These are phyloP conservation scores for Tromatobia lineatoria DNA, from an alignment of 2,888 invertebrate genomes.

Conservation along the genomic window DNA sequence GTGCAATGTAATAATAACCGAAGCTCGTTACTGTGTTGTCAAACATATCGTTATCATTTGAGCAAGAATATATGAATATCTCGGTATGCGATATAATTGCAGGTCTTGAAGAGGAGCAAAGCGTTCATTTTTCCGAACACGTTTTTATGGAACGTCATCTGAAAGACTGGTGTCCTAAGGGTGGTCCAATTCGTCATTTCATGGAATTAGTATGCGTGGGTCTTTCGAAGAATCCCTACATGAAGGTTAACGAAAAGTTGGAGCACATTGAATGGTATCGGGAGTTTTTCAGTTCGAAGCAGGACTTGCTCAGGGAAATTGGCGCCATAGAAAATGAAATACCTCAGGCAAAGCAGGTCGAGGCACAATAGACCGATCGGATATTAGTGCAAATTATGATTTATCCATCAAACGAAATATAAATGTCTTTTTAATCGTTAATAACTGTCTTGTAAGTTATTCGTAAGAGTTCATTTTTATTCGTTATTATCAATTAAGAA, in stretches of 20 bases:
- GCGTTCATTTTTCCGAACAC: slow-evolving; percentile 96
- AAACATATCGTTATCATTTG: background rate
- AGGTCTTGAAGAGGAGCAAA: slow-evolving; percentile 90
- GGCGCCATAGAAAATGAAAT: slow-evolving; percentile 86
- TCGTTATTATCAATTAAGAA: no score
- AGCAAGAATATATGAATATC: background rate
- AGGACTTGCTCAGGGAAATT: slow-evolving; percentile 89
- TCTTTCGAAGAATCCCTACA: slow-evolving; percentile 96
- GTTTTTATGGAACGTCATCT: slow-evolving; percentile 96
- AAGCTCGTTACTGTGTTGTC: background rate
- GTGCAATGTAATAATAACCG: background rate
- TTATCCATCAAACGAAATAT: slow-evolving; percentile 4
- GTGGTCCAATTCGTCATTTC: slow-evolving; percentile 97
- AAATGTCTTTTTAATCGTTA: slow-evolving; percentile 1
- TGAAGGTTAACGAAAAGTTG: slow-evolving; percentile 94
- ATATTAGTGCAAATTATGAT: background rate
- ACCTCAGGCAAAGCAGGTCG: slow-evolving; percentile 56
- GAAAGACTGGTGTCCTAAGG: slow-evolving; percentile 95
- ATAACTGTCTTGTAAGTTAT: background rate
- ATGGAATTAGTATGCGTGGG: slow-evolving; percentile 98
- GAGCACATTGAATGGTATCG: slow-evolving; percentile 97
- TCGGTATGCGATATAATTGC: slow-evolving; percentile 63
- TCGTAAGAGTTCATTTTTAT: no score
- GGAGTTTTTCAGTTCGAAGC: slow-evolving; percentile 94
- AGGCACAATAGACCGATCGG: slow-evolving; percentile 19